Base-by-base conservation (phyloP, 1,140 invertebrate species). In the Cydia amplana region DNA sequence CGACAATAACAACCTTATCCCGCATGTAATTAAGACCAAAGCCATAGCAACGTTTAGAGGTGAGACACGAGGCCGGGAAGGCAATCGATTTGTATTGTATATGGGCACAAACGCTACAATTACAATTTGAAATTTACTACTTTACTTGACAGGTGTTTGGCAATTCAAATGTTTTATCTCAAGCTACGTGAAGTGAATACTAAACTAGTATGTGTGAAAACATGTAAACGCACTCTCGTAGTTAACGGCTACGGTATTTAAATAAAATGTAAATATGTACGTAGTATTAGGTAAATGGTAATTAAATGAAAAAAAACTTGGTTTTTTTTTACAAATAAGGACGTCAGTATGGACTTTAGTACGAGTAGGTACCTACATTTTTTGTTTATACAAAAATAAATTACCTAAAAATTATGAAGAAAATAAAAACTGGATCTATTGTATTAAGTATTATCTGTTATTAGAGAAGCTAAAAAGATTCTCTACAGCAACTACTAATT, bases 161-260 rank as follows among this genome's bases (percentile, higher is more conserved):
- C 55, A 60, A 60, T 60, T 60, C 55, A 60, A 60, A 60, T 60
- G 55, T 60, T 60, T 60, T 60, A 60, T 60, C 20, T 60, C 7
- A 23, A 23, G 55, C 55, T 60, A 60, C 55, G 20, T 60, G 55
- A 23, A 20, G 55, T 12, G 55, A 60, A 60, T 60, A 60, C 18
- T 23, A 23, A 60, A 60, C 7, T 23, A 23, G 55, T 60, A 60
- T 12, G 20, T 60, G 55, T 60, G 55, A 23, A 20, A 60, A 60
- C 55, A 60, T 60, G 20, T 6, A 12, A 60, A 60, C 55, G 55
- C 55, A 60, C 55, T 60, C 49, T 60, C 20, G 6, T 23, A 23
- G 55, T 60, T 60, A 23, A 23, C 46, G 12, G 16, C 4, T 51
- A 51, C 49, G n/a, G n/a, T 23, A 60, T 60, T 60, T 60, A 60